phyloP scores from a whole-genome alignment of 2,797 vertebrate species.

The Tachyglossus aculeatus region DNA sequence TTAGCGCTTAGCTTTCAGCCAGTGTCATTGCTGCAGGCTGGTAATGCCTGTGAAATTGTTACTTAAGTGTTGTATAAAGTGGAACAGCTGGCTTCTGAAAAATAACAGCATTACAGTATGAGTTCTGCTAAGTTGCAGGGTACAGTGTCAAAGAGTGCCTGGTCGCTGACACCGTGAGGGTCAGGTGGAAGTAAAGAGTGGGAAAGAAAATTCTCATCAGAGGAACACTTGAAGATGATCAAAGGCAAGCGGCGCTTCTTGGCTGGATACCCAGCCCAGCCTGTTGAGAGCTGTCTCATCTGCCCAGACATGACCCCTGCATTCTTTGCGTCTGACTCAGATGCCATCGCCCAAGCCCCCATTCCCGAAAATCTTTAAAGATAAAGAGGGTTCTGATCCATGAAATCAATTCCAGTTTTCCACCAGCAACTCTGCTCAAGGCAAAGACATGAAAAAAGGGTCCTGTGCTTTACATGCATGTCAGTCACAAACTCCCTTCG shows the following conservation, averaged over 20 bases:
- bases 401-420: conserved; percentile 29
- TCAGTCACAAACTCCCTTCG: conserved; percentile 19
- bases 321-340: no score
- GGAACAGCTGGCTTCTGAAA: conserved; percentile 51
- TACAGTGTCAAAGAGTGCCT: background rate
- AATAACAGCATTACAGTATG: background rate
- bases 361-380: conserved; percentile 10
- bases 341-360: no score
- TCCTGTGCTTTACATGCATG: conserved; percentile 8
- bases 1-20: conserved; percentile 47
- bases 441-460: conserved; percentile 29
- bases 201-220: background rate
- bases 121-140: background rate
- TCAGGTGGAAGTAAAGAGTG: background rate
- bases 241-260: background rate
- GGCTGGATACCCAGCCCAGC: accelerated
- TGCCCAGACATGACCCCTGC: accelerated
- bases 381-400: conserved; percentile 1
- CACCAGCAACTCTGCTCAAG: conserved; percentile 5
- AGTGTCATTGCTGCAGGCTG: conserved; percentile 28
- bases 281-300: background rate
- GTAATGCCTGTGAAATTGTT: conserved; percentile 55
- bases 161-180: conserved; percentile 1
- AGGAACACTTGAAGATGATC: background rate
- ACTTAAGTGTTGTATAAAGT: conserved; percentile 44